Percentiles rank a stretch among this genome's conserved stretches.
Conservation (phyloP, 2,888 invertebrate species). For the Sphinx pinastri region DNA sequence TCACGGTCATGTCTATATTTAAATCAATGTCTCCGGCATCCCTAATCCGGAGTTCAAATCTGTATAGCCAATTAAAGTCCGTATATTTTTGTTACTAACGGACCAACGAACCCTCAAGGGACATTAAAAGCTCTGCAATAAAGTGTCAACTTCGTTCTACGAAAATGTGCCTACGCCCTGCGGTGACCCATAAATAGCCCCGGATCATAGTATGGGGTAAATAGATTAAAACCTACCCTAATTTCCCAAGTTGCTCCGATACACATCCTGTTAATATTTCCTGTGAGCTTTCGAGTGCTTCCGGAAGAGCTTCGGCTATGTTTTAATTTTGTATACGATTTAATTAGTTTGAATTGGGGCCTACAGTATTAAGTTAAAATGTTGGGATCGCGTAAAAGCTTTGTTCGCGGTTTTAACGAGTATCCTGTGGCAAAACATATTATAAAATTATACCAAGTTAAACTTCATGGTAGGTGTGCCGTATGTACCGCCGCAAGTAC, state of each 20-base stretch:
- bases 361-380: neutral
- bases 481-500: neutral
- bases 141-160: neutral
- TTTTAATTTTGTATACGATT: neutral
- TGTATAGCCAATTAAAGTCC: no score
- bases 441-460: neutral
- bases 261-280: constrained; percentile 18
- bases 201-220: constrained; percentile 7
- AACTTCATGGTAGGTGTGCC: neutral
- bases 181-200: constrained; percentile 1
- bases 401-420: neutral
- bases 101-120: neutral
- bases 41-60: no score
- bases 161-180: neutral
- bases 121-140: neutral
- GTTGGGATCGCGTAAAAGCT: neutral
- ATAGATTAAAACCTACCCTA: constrained; percentile 14
- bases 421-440: neutral
- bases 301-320: constrained; percentile 7
- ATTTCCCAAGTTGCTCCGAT: neutral
- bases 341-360: constrained; percentile 5
- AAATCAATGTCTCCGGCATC: no score
- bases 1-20: no score
- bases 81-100: neutral
- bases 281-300: constrained; percentile 4